These are phyloP conservation scores for Muschampia plurimacula DNA, from an alignment of 2,888 invertebrate species.

Conservation along the genomic window DNA sequence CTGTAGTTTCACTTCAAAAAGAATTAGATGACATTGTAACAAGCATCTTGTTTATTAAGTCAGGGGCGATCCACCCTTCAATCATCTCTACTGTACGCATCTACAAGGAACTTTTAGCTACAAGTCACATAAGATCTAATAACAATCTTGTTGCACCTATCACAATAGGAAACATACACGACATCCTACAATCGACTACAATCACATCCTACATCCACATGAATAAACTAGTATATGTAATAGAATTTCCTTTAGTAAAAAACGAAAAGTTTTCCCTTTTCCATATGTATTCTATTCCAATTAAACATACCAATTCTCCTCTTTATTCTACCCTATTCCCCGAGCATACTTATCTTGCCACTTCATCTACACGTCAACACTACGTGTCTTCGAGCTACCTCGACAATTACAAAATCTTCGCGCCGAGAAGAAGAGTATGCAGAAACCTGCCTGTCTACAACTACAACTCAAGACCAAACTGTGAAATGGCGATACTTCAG, in stretches of 20 bases:
- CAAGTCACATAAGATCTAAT: neutral
- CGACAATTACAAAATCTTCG: slow-evolving; percentile 1
- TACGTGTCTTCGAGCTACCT: slow-evolving; percentile 14
- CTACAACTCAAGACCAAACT: too few species aligned
- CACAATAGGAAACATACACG: neutral
- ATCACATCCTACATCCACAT: neutral
- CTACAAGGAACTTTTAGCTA: neutral
- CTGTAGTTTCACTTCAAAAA: slow-evolving; percentile 16
- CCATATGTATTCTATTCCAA: slow-evolving; percentile 11
- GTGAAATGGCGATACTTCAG: too few species aligned
- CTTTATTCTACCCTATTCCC: slow-evolving; percentile 16
- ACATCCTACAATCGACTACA: neutral
- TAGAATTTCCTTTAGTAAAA: slow-evolving; percentile 12
- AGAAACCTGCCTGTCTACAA: neutral
- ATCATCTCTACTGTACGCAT: slow-evolving; percentile 29
- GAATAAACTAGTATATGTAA: slow-evolving; percentile 16
- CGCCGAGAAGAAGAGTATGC: slow-evolving; percentile 15
- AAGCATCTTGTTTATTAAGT: slow-evolving; percentile 33
- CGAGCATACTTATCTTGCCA: slow-evolving; percentile 15
- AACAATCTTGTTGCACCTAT: slow-evolving; percentile 6
- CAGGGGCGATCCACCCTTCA: slow-evolving; percentile 33
- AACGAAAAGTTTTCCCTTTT: slow-evolving; percentile 4
- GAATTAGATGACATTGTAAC: slow-evolving; percentile 25
- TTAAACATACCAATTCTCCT: slow-evolving; percentile 15
- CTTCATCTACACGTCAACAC: slow-evolving; percentile 19